Evolutionary conservation across 2,113 vertebrate species (phyloP).

Genomic region (Rhea pennata): DNA sequence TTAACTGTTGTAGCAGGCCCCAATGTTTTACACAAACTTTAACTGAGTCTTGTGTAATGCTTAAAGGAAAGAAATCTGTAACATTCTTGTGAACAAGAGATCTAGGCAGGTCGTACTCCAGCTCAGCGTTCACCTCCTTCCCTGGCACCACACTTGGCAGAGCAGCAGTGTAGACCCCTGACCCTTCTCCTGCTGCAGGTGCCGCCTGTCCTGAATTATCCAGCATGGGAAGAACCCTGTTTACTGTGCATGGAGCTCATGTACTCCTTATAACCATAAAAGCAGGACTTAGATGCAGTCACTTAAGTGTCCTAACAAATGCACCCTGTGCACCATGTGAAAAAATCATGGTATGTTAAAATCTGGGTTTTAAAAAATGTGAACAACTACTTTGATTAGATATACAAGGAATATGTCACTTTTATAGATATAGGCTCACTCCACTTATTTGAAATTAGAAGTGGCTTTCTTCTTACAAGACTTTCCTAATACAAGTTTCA

Average conservation of each 20-base stretch:
- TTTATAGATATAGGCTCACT: background rate
- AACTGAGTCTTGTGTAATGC: background rate
- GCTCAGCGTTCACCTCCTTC: background rate
- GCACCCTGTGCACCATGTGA: background rate
- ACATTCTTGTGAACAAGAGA: background rate
- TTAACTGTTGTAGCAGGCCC: background rate
- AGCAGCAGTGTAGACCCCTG: background rate
- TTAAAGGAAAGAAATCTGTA: background rate
- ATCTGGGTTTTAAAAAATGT: background rate
- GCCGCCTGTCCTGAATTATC: background rate
- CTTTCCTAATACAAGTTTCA: background rate
- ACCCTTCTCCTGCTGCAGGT: accelerated
- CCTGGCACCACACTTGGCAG: background rate
- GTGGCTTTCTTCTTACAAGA: background rate
- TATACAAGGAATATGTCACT: background rate
- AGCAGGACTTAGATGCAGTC: background rate
- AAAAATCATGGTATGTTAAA: background rate
- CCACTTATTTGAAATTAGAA: background rate
- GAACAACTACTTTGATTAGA: background rate
- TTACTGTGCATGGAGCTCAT: background rate
- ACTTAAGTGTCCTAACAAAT: background rate
- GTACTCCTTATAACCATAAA: background rate
- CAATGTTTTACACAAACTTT: background rate
- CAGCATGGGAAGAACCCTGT: background rate
- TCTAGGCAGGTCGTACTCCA: background rate